Base-by-base conservation (phyloP, 2,888 invertebrate species). In the Gymnocheta viridis region DNA sequence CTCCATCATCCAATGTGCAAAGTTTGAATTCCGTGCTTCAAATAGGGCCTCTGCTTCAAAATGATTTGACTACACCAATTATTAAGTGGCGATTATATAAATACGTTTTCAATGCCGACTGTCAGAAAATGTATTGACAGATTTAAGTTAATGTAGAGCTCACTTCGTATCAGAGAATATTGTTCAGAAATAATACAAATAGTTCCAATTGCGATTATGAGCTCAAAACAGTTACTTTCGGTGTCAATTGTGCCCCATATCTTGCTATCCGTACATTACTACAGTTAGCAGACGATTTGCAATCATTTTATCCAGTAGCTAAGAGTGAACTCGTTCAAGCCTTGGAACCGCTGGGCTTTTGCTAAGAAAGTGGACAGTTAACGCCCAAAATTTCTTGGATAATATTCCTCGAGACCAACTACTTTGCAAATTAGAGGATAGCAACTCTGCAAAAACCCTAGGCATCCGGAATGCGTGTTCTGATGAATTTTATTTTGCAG, bases 81-180 rank as follows among this genome's bases (percentile, higher is more conserved):
- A 24, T 66, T 1, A 85, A 82, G 22, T 86, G 79, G 84, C 62
- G 81, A 0, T 41, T 49, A 29, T 70, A 6, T 41, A 41, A 49
- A 54, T 78, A 62, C 54, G 76, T 79, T 7, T 85, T 85, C n/a
- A 76, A 72, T 24, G 82, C 66, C 5, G 82, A 83, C 9, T 77
- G 86, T 9, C 79, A 79, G 32, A 85, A 86, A 51, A 85, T 86
- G 78, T 86, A 77, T 49, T 38, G 70, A 4, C 77, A 82, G 19
- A 78, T 82, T 29, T 12, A 72, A 17, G 58, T 82, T 4, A 19
- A 76, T 22, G 19, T 66, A 2, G 2, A 56, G 3, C 76, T 77
- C 19, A 58, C 76, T 7, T 22, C 47, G 0, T 72, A 64, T n/a
- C n/a, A n/a, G n/a, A n/a, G n/a, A n/a, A n/a, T n/a, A n/a, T n/a